A percentile compares a stretch with the other conserved stretches of the same genome.
phyloP scores from a whole-genome alignment of 1,140 invertebrate genomes.

The Drosophila parvula region DNA sequence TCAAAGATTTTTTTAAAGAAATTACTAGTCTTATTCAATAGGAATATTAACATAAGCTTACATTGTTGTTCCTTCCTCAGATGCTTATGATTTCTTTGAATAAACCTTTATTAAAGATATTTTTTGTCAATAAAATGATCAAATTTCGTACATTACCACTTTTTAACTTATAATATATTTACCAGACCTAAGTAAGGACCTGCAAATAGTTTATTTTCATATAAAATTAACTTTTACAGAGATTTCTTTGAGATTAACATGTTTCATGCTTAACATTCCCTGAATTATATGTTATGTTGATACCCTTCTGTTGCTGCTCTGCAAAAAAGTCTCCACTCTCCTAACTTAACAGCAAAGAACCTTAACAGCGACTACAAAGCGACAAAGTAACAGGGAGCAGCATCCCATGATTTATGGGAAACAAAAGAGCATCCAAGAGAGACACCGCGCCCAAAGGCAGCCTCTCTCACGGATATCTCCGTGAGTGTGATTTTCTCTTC shows the following conservation, averaged over 20 bases:
- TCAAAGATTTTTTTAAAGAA: too few species aligned
- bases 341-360: slow-evolving; percentile 8
- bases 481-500: slow-evolving; percentile 4
- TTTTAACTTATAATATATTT: too few species aligned
- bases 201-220: background rate
- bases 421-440: slow-evolving; percentile 15
- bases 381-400: slow-evolving; percentile 33
- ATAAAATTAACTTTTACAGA: background rate
- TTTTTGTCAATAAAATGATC: background rate
- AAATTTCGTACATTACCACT: too few species aligned
- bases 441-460: slow-evolving; percentile 57
- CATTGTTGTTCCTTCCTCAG: too few species aligned
- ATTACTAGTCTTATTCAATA: too few species aligned
- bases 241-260: too few species aligned
- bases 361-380: slow-evolving; percentile 60
- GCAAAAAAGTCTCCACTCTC: slow-evolving; percentile 58
- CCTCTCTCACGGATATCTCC: background rate
- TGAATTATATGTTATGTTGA: background rate
- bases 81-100: too few species aligned
- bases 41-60: too few species aligned
- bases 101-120: too few species aligned
- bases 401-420: slow-evolving; percentile 1
- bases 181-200: too few species aligned
- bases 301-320: background rate
- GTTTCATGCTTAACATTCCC: background rate